A percentile compares a stretch with the other conserved stretches of the same genome.
These are phyloP conservation scores for Sphaerophoria taeniata DNA, from an alignment of 2,888 invertebrate species.

Conservation along the genomic window DNA sequence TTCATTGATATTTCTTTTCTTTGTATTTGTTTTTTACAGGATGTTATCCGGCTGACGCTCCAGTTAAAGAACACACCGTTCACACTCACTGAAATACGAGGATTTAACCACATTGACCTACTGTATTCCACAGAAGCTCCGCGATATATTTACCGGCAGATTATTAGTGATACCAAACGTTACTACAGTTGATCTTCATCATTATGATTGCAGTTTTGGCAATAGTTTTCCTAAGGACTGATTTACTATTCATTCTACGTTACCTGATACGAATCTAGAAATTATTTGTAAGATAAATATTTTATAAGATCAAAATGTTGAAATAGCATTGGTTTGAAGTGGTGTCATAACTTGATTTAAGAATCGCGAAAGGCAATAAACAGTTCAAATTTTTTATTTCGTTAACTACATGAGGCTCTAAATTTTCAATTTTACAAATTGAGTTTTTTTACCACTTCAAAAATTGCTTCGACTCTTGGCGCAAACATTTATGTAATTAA, in stretches of 20 bases:
- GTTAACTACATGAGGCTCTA: too few species aligned
- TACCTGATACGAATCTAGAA: slow-evolving; percentile 59
- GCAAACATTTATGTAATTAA: too few species aligned
- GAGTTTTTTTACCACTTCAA: too few species aligned
- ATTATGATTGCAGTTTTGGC: slow-evolving; percentile 1
- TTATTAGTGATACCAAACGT: slow-evolving; percentile 77
- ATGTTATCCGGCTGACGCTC: slow-evolving; percentile 77
- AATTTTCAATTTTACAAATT: too few species aligned
- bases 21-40: slow-evolving; percentile 66
- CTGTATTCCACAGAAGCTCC: slow-evolving; percentile 78
- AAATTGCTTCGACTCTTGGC: too few species aligned
- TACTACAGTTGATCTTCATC: slow-evolving; percentile 62
- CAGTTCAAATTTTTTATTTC: too few species aligned
- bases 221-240: slow-evolving; percentile 53
- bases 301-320: not conserved
- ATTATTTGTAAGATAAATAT: slow-evolving; percentile 53
- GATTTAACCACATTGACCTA: slow-evolving; percentile 81
- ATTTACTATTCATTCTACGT: slow-evolving; percentile 48
- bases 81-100: slow-evolving; percentile 78
- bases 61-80: slow-evolving; percentile 77
- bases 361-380: too few species aligned
- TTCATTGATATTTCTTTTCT: not conserved
- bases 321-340: too few species aligned
- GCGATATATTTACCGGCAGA: slow-evolving; percentile 78
- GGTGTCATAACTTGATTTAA: too few species aligned